Evolutionary conservation across 2,113 vertebrate species (phyloP).

Genomic region (Pelobates fuscus): DNA sequence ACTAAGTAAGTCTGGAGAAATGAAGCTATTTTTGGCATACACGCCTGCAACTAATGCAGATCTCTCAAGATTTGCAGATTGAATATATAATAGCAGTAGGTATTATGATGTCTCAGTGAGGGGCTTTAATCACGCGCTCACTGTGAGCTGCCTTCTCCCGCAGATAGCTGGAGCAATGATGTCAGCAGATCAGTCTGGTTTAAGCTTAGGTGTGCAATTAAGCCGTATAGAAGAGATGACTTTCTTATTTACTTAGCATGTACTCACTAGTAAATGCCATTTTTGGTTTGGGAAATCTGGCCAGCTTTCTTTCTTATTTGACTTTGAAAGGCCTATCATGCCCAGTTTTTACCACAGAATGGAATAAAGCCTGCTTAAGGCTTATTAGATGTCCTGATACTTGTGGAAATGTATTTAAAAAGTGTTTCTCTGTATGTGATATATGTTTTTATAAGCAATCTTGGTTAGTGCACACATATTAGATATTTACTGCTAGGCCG

Average conservation of each 20-base stretch:
- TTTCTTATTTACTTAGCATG: conserved; percentile 62
- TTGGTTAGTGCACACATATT: too few relatives aligned
- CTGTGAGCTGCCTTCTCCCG: conserved; percentile 15
- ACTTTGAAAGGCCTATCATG: conserved; percentile 69
- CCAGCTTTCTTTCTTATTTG: conserved; percentile 69
- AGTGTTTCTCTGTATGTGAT: too few relatives aligned
- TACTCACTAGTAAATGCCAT: conserved; percentile 64
- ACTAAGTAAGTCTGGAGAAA: conserved; percentile 36
- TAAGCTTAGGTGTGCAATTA: conserved; percentile 40
- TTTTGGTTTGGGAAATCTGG: conserved; percentile 64
- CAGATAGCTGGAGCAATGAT: conserved; percentile 43
- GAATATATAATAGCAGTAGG: conserved; percentile 32
- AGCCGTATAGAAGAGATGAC: conserved; percentile 57
- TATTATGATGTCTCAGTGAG: conserved; percentile 30
- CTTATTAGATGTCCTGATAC: too few relatives aligned
- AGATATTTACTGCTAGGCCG: too few relatives aligned
- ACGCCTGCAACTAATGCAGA: conserved; percentile 17
- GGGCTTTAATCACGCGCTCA: background rate
- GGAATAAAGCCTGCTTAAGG: too few relatives aligned
- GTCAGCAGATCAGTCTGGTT: conserved; percentile 35
- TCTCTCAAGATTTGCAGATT: conserved; percentile 24
- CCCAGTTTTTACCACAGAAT: conserved; percentile 65
- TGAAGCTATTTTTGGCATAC: conserved; percentile 23
- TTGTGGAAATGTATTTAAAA: too few relatives aligned
- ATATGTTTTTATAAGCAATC: too few relatives aligned